Percentiles rank a stretch among this genome's conserved stretches.
These are phyloP conservation scores for Phortica variegata DNA, from an alignment of 1,140 invertebrate species.

Conservation along the genomic window DNA sequence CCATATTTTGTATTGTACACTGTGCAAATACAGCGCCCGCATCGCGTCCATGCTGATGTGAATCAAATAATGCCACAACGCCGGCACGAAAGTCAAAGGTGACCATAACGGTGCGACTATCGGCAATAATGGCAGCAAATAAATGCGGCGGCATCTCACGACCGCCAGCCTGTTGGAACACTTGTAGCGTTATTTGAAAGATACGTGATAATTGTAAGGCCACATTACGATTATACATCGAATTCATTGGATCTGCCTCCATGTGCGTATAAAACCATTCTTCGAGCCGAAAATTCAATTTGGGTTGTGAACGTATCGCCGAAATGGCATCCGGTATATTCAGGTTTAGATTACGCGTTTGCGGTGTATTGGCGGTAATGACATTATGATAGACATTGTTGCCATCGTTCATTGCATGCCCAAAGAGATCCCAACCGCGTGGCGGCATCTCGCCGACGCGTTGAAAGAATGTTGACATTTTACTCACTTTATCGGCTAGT, in stretches of 20 bases:
- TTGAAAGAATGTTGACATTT: conserved; percentile 36
- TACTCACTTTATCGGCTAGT: conserved; percentile 44
- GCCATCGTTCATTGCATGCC: conserved; percentile 50
- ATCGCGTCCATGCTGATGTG: conserved; percentile 46
- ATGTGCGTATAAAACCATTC: conserved; percentile 55
- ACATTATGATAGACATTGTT: conserved; percentile 47
- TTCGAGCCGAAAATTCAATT: conserved; percentile 46
- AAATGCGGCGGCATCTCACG: conserved; percentile 26
- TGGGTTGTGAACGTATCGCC: conserved; percentile 38
- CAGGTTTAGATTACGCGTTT: conserved; percentile 35
- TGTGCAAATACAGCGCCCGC: conserved; percentile 48
- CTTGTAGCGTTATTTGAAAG: conserved; percentile 38
- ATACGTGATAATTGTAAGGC: conserved; percentile 38
- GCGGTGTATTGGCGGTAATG: conserved; percentile 32
- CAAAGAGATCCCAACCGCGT: conserved; percentile 42
- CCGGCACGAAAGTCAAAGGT: conserved; percentile 44
- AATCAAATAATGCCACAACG: conserved; percentile 46
- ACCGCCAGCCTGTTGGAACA: conserved; percentile 32
- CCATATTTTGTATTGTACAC: conserved; percentile 37
- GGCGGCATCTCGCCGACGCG: conserved; percentile 30
- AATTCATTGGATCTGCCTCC: conserved; percentile 41
- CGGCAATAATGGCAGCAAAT: conserved; percentile 47
- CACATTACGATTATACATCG: conserved; percentile 42
- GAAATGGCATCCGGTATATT: conserved; percentile 50
- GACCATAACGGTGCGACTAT: conserved; percentile 48